phyloP scores from a whole-genome alignment of 2,113 vertebrate genomes.

The Mystacornis crossleyi region DNA sequence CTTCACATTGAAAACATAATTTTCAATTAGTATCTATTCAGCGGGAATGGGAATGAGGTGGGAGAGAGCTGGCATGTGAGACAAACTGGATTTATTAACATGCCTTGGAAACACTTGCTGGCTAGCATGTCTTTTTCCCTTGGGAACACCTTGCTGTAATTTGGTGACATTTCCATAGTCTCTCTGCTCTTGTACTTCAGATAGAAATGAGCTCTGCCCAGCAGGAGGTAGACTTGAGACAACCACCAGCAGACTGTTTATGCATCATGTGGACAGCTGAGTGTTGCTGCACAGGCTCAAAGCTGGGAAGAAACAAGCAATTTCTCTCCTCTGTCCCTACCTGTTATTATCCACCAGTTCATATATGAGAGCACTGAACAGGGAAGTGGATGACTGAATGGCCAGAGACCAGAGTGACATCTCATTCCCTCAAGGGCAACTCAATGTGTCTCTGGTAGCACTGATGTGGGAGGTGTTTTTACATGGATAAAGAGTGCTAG shows the following conservation, averaged over 20 bases:
- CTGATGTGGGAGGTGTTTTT: not conserved
- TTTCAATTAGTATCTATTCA: slow-evolving; percentile 78
- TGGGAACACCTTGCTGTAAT: slow-evolving; percentile 44
- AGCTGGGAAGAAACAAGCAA: not conserved
- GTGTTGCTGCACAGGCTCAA: not conserved
- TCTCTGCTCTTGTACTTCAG: not conserved
- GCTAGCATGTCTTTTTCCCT: slow-evolving; percentile 13
- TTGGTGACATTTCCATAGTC: slow-evolving; percentile 5
- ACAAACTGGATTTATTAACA: slow-evolving; percentile 60
- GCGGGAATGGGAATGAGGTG: slow-evolving; percentile 42
- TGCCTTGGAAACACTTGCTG: slow-evolving; percentile 35
- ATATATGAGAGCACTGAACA: not conserved
- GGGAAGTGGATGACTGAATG: not conserved
- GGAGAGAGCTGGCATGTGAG: slow-evolving; percentile 29
- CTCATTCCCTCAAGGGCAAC: not conserved
- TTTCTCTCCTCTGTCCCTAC: not conserved
- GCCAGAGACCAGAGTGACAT: not conserved
- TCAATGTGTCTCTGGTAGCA: not conserved
- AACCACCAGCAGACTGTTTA: not conserved
- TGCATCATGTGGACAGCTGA: not conserved
- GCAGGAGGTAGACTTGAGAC: slow-evolving; percentile 29
- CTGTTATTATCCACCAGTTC: not conserved
- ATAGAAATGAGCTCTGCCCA: not conserved
- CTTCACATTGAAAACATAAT: slow-evolving; percentile 74
- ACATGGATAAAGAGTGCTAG: not conserved